These are phyloP conservation scores for Eupithecia pulchellata DNA, from an alignment of 2,888 invertebrate genomes.

Conservation along the genomic window DNA sequence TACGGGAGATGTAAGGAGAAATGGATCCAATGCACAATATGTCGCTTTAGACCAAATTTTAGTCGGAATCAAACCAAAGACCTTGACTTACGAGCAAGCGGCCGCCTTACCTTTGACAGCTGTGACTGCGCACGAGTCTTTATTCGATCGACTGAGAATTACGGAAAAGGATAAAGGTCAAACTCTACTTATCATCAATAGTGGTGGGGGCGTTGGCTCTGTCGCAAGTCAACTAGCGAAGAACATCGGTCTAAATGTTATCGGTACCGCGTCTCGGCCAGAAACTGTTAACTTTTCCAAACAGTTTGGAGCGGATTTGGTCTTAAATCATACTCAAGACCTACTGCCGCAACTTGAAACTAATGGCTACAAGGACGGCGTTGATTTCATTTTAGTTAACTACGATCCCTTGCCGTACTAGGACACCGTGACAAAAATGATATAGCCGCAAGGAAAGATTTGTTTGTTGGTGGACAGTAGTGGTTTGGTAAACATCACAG, in stretches of 20 bases:
- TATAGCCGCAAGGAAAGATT: constrained; percentile 75
- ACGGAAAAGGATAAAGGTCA: constrained; percentile 72
- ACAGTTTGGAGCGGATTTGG: constrained; percentile 65
- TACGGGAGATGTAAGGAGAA: constrained; percentile 65
- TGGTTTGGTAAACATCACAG: constrained; percentile 63
- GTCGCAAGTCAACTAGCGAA: constrained; percentile 73
- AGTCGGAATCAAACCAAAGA: constrained; percentile 70
- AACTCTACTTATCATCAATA: constrained; percentile 71
- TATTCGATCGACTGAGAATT: constrained; percentile 68
- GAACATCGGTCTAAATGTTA: constrained; percentile 69
- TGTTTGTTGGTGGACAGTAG: constrained; percentile 74
- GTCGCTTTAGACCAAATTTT: constrained; percentile 67
- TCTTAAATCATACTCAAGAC: constrained; percentile 70
- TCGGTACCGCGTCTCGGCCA: constrained; percentile 73
- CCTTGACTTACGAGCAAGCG: constrained; percentile 72
- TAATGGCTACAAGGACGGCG: constrained; percentile 63
- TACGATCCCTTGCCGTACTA: constrained; percentile 78
- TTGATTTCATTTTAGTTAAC: constrained; percentile 73
- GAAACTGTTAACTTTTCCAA: constrained; percentile 65
- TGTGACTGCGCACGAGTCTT: constrained; percentile 70
- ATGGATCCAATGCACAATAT: constrained; percentile 74
- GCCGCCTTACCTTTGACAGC: constrained; percentile 76
- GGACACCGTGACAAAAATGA: constrained; percentile 68
- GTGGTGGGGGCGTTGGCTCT: constrained; percentile 77
- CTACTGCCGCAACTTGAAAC: constrained; percentile 65